Base-by-base conservation (phyloP, 2,113 vertebrate species). In the Globicephala melas region DNA sequence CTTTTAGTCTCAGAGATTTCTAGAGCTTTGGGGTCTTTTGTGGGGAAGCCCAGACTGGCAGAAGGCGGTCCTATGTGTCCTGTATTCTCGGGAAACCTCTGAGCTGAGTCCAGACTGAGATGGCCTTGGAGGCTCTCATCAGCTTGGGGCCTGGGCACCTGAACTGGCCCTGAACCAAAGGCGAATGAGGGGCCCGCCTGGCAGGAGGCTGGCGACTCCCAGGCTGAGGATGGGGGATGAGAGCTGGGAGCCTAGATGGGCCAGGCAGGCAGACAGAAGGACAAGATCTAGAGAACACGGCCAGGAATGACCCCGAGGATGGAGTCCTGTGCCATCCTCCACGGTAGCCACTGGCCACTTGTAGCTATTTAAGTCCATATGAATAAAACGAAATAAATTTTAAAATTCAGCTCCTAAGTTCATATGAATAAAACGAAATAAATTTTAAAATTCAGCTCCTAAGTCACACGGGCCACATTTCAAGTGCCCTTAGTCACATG, bases 281-380 rank as follows among this genome's bases (percentile, higher is more conserved):
- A 25, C 0, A 20, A 68, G 62, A 44, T 21, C 9, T 0, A 0
- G 83, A 79, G 31, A 44, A 58, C 47, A 60, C 2, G 11, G 47
- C 62, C 28, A 2, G 36, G 50, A 58, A 55, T n/a, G 71, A 68
- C 5, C 4, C 38, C n/a, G 36, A 58, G 23, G 15, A 5, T 28
- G 14, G 28, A 53, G 50, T 20, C 62, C 15, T 44, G 11, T 28
- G 71, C 33, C 21, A 50, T 79, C 82, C 92, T 47, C 50, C 82
- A 28, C 1, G 11, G 31, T 5, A 53, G 68, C 41, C 44, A 53
- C 23, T 20, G 58, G 47, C 26, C 47, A 18, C 63, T 76, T 68
- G 26, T 4, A 18, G 25, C 26, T 67, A 21, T 53, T 55, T 20
- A 58, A 12, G 31, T 86, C 79, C 65, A 44, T 44, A 47, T 36